These are phyloP conservation scores for Frieseomelitta varia DNA, from an alignment of 1,140 invertebrate genomes.

Conservation along the genomic window DNA sequence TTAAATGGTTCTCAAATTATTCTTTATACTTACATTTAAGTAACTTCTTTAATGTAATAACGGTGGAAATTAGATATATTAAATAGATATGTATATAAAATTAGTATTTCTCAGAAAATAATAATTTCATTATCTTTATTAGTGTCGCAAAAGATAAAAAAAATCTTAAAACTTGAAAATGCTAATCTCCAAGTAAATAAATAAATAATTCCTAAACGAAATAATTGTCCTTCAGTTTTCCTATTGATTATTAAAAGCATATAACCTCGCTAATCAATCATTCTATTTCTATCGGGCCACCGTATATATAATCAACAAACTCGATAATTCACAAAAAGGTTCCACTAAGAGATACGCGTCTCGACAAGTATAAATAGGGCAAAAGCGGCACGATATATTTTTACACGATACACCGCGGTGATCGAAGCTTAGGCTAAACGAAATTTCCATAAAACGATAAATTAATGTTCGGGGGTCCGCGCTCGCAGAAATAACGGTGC, in stretches of 20 bases:
- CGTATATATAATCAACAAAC: neutral
- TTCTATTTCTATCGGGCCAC: neutral
- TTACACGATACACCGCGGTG: neutral
- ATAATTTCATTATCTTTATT: neutral
- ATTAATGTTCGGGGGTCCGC: neutral
- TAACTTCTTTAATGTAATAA: too few relatives aligned
- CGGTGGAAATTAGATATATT: too few relatives aligned
- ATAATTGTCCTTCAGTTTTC: neutral
- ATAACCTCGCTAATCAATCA: neutral
- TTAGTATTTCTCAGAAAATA: neutral
- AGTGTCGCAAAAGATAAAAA: neutral
- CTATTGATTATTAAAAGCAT: neutral
- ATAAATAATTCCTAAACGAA: neutral
- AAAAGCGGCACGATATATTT: neutral
- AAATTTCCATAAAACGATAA: slow-evolving; percentile 4
- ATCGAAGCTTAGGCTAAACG: neutral
- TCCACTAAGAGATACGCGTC: neutral
- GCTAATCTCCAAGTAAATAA: neutral
- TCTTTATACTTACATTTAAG: too few relatives aligned
- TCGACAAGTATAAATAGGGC: neutral
- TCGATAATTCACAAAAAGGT: neutral
- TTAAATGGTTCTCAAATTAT: too few relatives aligned
- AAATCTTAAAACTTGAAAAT: neutral
- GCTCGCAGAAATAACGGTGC: neutral
- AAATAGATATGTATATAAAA: too few relatives aligned